Evolutionary conservation across 2,797 vertebrate species (phyloP).

Genomic region (Schizopygopsis pylzovi): DNA sequence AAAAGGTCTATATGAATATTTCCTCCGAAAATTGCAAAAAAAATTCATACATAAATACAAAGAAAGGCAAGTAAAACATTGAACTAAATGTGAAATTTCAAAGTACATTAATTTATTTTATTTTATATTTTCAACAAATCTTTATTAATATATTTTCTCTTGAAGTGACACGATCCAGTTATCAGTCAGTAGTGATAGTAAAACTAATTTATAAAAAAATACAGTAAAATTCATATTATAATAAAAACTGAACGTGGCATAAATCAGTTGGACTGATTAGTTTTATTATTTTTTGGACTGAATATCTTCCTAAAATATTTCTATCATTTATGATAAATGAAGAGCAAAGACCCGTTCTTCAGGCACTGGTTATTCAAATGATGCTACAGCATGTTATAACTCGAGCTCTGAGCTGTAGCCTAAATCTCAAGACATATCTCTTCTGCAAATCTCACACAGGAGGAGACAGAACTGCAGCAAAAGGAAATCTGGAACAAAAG

Average conservation of each 20-base stretch:
- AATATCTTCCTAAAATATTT: background rate
- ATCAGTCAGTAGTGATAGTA: background rate
- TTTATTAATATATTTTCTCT: background rate
- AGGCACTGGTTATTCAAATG: conserved; percentile 14
- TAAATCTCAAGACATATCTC: conserved; percentile 51
- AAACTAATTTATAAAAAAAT: background rate
- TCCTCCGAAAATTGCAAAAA: background rate
- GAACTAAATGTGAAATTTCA: background rate
- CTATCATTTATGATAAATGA: background rate
- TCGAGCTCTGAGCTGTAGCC: conserved; percentile 43
- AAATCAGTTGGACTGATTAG: background rate
- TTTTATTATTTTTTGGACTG: too few relatives aligned
- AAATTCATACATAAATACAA: background rate
- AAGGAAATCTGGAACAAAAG: conserved; percentile 58
- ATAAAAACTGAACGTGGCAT: background rate
- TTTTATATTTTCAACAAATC: background rate
- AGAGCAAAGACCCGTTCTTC: background rate
- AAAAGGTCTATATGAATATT: background rate
- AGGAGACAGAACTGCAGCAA: conserved; percentile 51
- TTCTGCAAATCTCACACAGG: conserved; percentile 49
- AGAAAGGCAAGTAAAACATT: too few relatives aligned
- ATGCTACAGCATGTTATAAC: conserved; percentile 35
- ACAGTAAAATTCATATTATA: background rate
- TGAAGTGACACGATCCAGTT: background rate
- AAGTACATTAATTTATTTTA: background rate